Percentiles rank a stretch among this genome's conserved stretches.
phyloP scores from a whole-genome alignment of 1,140 invertebrate species.

The Drosophila nigromelanica region DNA sequence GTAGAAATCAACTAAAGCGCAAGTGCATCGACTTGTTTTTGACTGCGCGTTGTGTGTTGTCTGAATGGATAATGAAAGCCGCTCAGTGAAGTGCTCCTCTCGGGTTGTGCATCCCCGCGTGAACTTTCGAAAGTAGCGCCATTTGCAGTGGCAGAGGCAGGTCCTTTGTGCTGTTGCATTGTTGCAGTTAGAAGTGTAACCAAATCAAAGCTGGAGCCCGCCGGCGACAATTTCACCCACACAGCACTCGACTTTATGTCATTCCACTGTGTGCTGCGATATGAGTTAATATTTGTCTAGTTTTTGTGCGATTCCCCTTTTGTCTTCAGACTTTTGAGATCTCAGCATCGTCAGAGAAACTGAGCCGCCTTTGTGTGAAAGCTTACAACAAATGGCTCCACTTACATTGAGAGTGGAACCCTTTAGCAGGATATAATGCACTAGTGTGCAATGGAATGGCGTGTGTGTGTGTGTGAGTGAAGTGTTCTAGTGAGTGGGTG shows the following conservation, averaged over 20 bases:
- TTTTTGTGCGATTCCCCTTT: slow-evolving; percentile 72
- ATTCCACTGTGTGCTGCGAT: slow-evolving; percentile 33
- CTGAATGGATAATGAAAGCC: neutral
- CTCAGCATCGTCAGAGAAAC: slow-evolving; percentile 37
- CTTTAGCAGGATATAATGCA: slow-evolving; percentile 62
- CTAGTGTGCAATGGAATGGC: slow-evolving; percentile 12
- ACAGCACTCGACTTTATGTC: neutral
- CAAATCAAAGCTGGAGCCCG: slow-evolving; percentile 8
- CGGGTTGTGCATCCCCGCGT: slow-evolving; percentile 22
- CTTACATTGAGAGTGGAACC: slow-evolving; percentile 60
- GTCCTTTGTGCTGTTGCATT: slow-evolving; percentile 26
- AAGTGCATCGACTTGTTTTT: slow-evolving; percentile 10
- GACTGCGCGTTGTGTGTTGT: neutral
- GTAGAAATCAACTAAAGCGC: neutral
- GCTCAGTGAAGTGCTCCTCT: too few relatives aligned
- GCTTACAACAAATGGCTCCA: slow-evolving; percentile 67
- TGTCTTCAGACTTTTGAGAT: slow-evolving; percentile 55
- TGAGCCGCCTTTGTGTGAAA: slow-evolving; percentile 20
- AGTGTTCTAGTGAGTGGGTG: slow-evolving; percentile 18
- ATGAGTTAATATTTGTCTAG: slow-evolving; percentile 81
- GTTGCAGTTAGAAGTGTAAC: slow-evolving; percentile 7
- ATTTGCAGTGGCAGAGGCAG: slow-evolving; percentile 25
- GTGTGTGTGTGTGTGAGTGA: slow-evolving; percentile 14
- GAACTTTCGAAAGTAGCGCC: slow-evolving; percentile 27
- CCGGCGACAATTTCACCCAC: slow-evolving; percentile 10